Base-by-base conservation (phyloP, 2,888 invertebrate genomes). In the Amphipoea lucens region DNA sequence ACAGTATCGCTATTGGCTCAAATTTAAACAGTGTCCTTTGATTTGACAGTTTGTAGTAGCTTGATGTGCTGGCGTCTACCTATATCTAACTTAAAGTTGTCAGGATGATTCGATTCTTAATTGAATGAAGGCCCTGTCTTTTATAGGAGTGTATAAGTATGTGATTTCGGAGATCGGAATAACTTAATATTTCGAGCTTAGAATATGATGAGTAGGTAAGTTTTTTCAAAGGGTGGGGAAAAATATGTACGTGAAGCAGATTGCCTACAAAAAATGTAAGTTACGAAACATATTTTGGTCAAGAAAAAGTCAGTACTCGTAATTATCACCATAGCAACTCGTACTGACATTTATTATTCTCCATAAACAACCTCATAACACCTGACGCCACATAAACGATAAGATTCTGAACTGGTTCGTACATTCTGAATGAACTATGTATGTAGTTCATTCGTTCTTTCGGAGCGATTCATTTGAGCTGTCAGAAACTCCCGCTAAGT, bases 381-480 rank as follows among this genome's bases (percentile, higher is more conserved):
- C 73, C 85, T 78, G 87, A 62, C 62, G 73, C 71, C 62, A 36
- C 63, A 75, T 51, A 42, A 48, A 60, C 77, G 73, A 74, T 87
- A 78, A 79, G 42, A 62, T 78, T 74, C 76, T 23, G 29, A 88
- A 83, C 72, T 71, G 80, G 60, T 74, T 73, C 84, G 36, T 71
- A 77, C 81, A 72, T 76, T 87, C 74, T n/a, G 45, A 76, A 54
- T 76, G 60, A 81, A 82, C 72, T 63, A 78, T 65, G 68, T 78
- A 75, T 69, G 72, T 67, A 63, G 63, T 84, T 87, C 69, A 57
- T 82, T 78, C 86, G 77, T 68, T 82, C 83, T 81, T 77, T 76
- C 54, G 17, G 70, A 82, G 68, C 74, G 81, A 88, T 89, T 69
- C 85, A 84, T 90, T 83, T 76, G 60, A 82, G 60, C 85, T 89